Evolutionary conservation across 2,113 vertebrate species (phyloP), one percentile per base, ranked within the genome.

Genomic region (Oplegnathus fasciatus): DNA sequence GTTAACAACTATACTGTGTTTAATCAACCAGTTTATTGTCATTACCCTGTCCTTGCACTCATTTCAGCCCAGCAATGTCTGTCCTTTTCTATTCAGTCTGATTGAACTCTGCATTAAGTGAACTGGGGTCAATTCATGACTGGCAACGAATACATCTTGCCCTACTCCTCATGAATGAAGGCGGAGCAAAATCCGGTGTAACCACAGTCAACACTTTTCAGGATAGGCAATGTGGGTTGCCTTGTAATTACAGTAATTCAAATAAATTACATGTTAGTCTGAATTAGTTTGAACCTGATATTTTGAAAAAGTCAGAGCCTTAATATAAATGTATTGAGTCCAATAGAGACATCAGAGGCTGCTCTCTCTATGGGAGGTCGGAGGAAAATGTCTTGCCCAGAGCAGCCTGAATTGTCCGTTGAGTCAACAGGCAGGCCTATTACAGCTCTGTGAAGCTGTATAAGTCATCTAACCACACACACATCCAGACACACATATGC

Each of bases 401-500:
- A 44, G n/a, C 42, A 69, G 60, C 20, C 32, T 75, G 54, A 24
- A n/a, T 48, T 64, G n/a, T 57, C 14, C 3, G 1, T 32, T 68
- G 18, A 67, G 46, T 68, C 46, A 37, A 57, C 11, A n/a, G 60
- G 44, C 66, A 34, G 67, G 34, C 18, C 14, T 50, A 28, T 71
- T 46, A 66, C 22, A 78, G 65, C 8, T 65, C n/a, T 15, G 20
- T 50, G 28, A 64, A 50, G 20, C 68, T 64, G 15, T 62, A n/a
- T 40, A 46, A 44, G 44, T 78, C 37, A 54, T 60, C 6, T 32
- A n/a, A 50, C 14, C 72, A 46, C 65, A 76, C 34, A 76, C 30
- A 86, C 74, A 69, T 1, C 37, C 48, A 68, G 18, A 75, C 28
- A 54, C 62, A 48, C 74, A 48, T 22, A 20, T 44, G 24, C 48